Evolutionary conservation across 2,113 vertebrate species (phyloP).

Genomic region (Taurulus bubalis): DNA sequence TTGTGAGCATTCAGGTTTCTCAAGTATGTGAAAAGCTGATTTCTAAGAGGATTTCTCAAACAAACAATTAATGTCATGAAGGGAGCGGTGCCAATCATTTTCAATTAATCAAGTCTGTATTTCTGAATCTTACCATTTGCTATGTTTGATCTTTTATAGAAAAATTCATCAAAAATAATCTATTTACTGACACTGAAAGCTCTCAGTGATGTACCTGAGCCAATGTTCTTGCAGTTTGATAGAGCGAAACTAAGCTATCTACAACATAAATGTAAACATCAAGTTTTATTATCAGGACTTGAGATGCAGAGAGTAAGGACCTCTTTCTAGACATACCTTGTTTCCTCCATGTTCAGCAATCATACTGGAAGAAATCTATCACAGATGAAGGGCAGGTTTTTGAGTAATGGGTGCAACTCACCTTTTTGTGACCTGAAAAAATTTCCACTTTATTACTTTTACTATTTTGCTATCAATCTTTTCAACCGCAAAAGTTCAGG

Average conservation of each 20-base stretch:
- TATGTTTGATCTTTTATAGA: not conserved
- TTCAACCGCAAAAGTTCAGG: constrained; percentile 29
- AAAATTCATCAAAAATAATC: constrained; percentile 2
- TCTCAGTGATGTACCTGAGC: not conserved
- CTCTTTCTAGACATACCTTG: constrained; percentile 1
- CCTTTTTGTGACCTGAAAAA: constrained; percentile 55
- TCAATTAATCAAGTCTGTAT: constrained; percentile 2
- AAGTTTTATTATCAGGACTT: not conserved
- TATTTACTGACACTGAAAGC: not conserved
- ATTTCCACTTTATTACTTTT: constrained; percentile 50
- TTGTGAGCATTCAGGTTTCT: constrained; percentile 35
- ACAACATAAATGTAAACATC: constrained; percentile 28
- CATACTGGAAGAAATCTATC: constrained; percentile 49
- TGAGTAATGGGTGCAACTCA: constrained; percentile 45
- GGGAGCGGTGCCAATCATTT: not conserved
- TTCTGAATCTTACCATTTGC: not conserved
- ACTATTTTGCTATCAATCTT: constrained; percentile 33
- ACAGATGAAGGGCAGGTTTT: constrained; percentile 35
- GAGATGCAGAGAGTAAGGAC: constrained; percentile 7
- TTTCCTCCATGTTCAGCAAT: constrained; percentile 31
- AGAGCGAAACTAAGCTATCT: not conserved
- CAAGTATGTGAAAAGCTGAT: constrained; percentile 24
- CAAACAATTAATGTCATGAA: not conserved
- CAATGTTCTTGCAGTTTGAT: not conserved
- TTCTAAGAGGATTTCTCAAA: constrained; percentile 34